Base-by-base conservation (phyloP, 2,888 invertebrate species). In the Crocallis elinguaria region DNA sequence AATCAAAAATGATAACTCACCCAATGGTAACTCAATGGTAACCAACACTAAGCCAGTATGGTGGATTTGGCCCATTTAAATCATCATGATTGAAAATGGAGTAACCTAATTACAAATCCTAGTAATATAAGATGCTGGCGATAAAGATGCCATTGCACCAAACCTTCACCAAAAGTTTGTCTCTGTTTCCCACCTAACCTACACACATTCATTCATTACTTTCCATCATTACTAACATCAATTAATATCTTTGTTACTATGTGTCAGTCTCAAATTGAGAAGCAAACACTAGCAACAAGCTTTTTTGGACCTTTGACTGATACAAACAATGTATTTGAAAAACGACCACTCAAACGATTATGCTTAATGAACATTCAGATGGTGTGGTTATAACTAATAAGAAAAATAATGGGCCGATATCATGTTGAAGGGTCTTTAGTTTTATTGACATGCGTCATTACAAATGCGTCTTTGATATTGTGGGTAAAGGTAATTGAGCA, bases 241-340 rank as follows among this genome's bases (percentile, higher is more conserved):
- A 88, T 90, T 89, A 89, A 88, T 89, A 82, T 88, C 88, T 89
- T 88, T 89, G 90, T 90, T 86, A 82, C 83, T 79, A 82, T 76
- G 81, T 84, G 90, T 89, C 90, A 88, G 86, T 76, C 67, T 71
- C 76, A 86, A 88, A 90, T 90, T 89, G 88, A 89, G 90, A 86
- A 89, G 86, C 88, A 90, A 90, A 90, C 88, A 90, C 86, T 78
- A 76, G 79, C 70, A 70, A 69, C 69, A 38, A 38, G 62, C n/a
- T 73, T 71, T 72, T 75, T 75, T 62, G 63, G 52, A 54, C 69
- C 50, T 52, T 57, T 77, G 73, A 72, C 70, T 61, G 77, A 73
- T 75, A 79, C 79, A 81, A 83, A 88, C 86, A 86, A 87, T 80
- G 74, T 67, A 54, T 67, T 75, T 86, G 84, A 84, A 71, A 84